Evolutionary conservation across 2,888 invertebrate genomes (phyloP).

Genomic region (Prenolepis imparis): DNA sequence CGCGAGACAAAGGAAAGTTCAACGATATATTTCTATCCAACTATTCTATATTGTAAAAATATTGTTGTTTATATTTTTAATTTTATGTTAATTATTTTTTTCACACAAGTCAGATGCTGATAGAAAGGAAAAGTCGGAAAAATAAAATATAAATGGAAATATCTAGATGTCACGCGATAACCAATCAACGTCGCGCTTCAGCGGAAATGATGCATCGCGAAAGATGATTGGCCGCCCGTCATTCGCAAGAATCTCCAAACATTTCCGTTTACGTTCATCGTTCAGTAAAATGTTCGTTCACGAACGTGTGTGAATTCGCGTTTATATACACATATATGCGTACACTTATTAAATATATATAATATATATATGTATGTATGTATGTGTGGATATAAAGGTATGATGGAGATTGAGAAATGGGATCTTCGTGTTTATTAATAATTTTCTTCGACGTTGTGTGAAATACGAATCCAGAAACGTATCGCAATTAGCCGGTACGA

Average conservation of each 20-base stretch:
- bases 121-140: not conserved
- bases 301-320: not conserved
- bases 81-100: not conserved
- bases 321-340: not conserved
- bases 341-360: not conserved
- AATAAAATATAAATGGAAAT: not conserved
- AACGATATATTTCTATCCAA: not conserved
- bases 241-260: not conserved
- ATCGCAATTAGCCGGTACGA: not conserved
- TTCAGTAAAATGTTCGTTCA: not conserved
- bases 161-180: not conserved
- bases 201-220: not conserved
- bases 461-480: constrained; percentile 9
- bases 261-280: not conserved
- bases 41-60: not conserved
- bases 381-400: constrained; percentile 16
- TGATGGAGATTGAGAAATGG: not conserved
- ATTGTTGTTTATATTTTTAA: not conserved
- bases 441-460: constrained; percentile 22
- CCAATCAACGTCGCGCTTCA: not conserved
- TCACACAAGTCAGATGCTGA: not conserved
- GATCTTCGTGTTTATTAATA: constrained; percentile 44
- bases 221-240: not conserved
- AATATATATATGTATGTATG: not conserved
- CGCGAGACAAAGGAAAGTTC: not conserved